Evolutionary conservation across 2,797 vertebrate genomes (phyloP).

Genomic region (Gymnoscopelus microlampas): DNA sequence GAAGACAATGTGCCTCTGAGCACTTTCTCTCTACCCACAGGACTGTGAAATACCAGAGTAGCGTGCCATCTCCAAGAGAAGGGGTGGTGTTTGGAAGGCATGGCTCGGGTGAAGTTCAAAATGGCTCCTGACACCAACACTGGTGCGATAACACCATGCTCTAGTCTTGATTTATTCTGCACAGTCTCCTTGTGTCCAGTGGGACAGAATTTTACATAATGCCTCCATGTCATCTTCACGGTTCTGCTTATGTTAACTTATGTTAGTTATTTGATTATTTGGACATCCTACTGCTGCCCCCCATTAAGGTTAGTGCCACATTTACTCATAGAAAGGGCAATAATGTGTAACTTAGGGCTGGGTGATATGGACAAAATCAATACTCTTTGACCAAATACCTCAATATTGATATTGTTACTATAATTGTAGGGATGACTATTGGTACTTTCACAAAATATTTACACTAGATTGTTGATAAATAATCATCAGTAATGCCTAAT

Average conservation of each 20-base stretch:
- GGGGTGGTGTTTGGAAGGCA: conserved; percentile 22
- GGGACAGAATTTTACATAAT: conserved; percentile 46
- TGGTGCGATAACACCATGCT: conserved; percentile 7
- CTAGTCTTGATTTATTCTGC: conserved; percentile 23
- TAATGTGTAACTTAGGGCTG: too few species aligned
- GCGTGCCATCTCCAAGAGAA: conserved; percentile 25
- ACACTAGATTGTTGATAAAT: too few species aligned
- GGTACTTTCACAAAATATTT: too few species aligned
- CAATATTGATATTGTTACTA: too few species aligned
- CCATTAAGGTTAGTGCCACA: too few species aligned
- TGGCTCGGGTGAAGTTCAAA: conserved; percentile 11
- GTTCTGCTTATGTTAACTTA: conserved; percentile 8
- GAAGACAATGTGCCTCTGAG: not conserved
- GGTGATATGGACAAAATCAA: too few species aligned
- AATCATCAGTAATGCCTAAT: too few species aligned
- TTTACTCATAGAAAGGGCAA: too few species aligned
- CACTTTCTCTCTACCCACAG: conserved; percentile 44
- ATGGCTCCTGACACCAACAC: conserved; percentile 17
- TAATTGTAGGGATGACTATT: too few species aligned
- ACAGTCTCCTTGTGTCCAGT: conserved; percentile 35
- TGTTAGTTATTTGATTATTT: too few species aligned
- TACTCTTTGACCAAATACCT: too few species aligned
- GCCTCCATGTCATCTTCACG: conserved; percentile 6
- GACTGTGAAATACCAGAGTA: conserved; percentile 57
- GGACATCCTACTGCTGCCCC: too few species aligned